Conservation (phyloP, 2,888 invertebrate genomes). For the Dysmachus trigonus region DNA sequence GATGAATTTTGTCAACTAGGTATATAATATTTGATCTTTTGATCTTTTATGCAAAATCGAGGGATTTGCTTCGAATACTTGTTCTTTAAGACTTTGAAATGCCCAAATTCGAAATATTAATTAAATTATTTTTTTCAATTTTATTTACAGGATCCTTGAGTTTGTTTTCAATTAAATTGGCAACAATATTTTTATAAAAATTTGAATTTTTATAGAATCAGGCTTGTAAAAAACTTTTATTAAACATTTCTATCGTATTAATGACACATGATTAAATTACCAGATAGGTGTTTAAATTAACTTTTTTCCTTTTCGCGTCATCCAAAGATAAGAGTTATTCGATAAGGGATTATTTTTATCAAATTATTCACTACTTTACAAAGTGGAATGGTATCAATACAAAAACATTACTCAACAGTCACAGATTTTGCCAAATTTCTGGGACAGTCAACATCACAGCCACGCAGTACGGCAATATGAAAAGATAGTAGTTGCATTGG, state of each 20-base stretch:
- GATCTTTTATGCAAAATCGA: too few species aligned
- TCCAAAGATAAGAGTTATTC: neutral
- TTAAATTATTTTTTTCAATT: too few species aligned
- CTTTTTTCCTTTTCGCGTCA: neutral
- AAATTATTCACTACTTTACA: neutral
- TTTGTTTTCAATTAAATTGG: too few species aligned
- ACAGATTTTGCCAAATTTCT: conserved; percentile 99
- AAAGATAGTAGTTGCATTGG: conserved; percentile 98
- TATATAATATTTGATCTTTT: too few species aligned
- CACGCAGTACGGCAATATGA: conserved; percentile 95
- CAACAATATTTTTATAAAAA: too few species aligned
- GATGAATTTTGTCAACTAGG: too few species aligned
- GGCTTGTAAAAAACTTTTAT: neutral
- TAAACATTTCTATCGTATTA: neutral
- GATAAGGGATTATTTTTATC: neutral
- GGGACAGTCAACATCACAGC: conserved; percentile 98
- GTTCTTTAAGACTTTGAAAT: too few species aligned
- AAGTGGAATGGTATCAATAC: neutral
- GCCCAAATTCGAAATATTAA: too few species aligned
- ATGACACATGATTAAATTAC: neutral
- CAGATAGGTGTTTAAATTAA: neutral
- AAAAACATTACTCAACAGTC: conserved; percentile 84
- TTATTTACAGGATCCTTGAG: too few species aligned
- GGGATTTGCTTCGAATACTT: too few species aligned
- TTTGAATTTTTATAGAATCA: neutral